Base-by-base conservation (phyloP, 2,888 invertebrate species). In the Lasius fuliginosus region DNA sequence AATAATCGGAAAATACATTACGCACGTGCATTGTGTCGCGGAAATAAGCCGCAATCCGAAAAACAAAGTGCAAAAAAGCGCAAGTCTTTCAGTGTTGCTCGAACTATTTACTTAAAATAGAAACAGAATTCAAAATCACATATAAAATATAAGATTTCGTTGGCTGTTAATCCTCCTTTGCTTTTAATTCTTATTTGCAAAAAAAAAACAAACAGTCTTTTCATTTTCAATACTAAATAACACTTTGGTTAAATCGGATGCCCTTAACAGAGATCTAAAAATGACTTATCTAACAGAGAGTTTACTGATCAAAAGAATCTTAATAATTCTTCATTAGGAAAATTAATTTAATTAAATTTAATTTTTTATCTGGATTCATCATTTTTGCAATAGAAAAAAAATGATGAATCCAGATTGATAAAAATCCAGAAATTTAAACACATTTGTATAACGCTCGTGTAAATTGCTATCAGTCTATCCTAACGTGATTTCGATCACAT, bases 1-100 rank as follows among this genome's bases (percentile, higher is more conserved):
- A 74, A 83, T 88, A 87, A 88, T 90, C 83, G 90, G 85, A 86
- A 88, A 88, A 88, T 87, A 87, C 88, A 85, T 85, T 86, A 84
- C 86, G 76, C 86, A 74, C 71, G 84, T 84, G 86, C 86, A 87
- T 88, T 76, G 46, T 84, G 64, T 83, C 69, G 83, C 64, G 76
- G 60, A 85, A 87, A 90, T 90, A 88, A 90, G 89, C 88, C 86
- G 87, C 87, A 87, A 86, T 68, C 87, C 73, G 36, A 84, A 89
- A 90, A 89, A 87, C 90, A 86, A 86, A 88, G 86, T 86, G 88
- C 68, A 87, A 87, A 88, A 85, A 60, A 83, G 84, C 73, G 5
- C 15, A 67, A 65, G 60, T 83, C 74, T 86, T 46, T 62, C 33
- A 33, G 33, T 30, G 33, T 2, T 46, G 30, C 9, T 15, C n/a